Evolutionary conservation across 1,140 invertebrate genomes (phyloP).

Genomic region (Diabrotica undecimpunctata): DNA sequence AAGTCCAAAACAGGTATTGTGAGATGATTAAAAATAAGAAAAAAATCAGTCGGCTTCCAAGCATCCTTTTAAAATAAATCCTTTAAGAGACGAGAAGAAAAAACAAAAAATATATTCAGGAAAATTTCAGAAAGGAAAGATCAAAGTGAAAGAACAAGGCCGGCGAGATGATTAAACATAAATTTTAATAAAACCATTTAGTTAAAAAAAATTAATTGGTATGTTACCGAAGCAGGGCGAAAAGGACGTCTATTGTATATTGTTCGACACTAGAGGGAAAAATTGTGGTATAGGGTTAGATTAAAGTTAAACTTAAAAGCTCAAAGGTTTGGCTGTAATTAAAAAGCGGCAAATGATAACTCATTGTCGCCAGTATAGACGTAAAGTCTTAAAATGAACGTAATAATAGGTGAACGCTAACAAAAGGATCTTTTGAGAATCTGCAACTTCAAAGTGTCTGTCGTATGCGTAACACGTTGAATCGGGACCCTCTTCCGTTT

Average conservation of each 20-base stretch:
- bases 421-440: constrained; percentile 46
- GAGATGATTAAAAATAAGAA: too few relatives aligned
- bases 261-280: constrained; percentile 7
- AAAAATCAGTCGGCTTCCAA: too few relatives aligned
- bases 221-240: neutral
- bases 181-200: constrained; percentile 8
- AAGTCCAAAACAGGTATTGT: too few relatives aligned
- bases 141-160: constrained; percentile 1
- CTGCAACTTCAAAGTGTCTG: constrained; percentile 45
- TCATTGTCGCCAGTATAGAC: constrained; percentile 44
- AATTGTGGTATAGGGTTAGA: constrained; percentile 25
- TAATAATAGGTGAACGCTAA: constrained; percentile 48
- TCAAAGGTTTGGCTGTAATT: constrained; percentile 46
- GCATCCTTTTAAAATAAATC: too few relatives aligned
- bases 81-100: neutral
- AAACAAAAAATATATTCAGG: neutral
- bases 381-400: constrained; percentile 45
- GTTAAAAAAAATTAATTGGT: constrained; percentile 8
- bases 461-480: constrained; percentile 37
- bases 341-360: constrained; percentile 46
- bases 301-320: constrained; percentile 30
- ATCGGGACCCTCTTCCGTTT: constrained; percentile 40
- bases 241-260: constrained; percentile 8
- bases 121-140: neutral
- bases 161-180: neutral